Evolutionary conservation across 2,113 vertebrate species (phyloP).

Genomic region (Rana temporaria): DNA sequence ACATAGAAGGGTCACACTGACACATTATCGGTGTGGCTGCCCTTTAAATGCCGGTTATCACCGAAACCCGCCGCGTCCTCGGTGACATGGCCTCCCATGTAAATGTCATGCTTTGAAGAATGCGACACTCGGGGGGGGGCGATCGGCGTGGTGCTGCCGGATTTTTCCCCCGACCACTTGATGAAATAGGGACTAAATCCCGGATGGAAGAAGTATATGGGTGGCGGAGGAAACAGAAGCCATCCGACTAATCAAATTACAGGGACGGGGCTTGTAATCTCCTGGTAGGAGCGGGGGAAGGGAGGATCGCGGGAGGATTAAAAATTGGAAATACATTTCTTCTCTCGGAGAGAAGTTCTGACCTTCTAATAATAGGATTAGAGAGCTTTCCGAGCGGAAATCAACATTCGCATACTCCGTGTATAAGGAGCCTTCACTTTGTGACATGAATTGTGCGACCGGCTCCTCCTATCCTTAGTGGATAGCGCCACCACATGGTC

Average conservation of each 20-base stretch:
- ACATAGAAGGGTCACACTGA: too few relatives aligned
- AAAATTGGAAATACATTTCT: slow-evolving; percentile 57
- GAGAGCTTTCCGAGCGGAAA: slow-evolving; percentile 58
- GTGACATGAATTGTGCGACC: slow-evolving; percentile 36
- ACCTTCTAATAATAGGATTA: slow-evolving; percentile 58
- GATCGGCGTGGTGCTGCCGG: neutral
- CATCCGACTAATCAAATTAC: slow-evolving; percentile 51
- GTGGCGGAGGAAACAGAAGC: slow-evolving; percentile 47
- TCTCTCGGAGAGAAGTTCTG: slow-evolving; percentile 54
- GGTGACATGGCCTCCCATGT: too few relatives aligned
- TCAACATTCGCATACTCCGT: slow-evolving; percentile 55
- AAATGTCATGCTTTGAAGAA: too few relatives aligned
- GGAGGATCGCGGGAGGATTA: slow-evolving; percentile 55
- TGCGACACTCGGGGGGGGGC: too few relatives aligned
- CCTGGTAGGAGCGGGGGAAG: slow-evolving; percentile 37
- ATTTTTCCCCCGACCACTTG: slow-evolving; percentile 25
- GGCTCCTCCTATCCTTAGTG: neutral
- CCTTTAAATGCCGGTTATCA: too few relatives aligned
- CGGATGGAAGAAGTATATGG: slow-evolving; percentile 21
- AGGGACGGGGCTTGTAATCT: slow-evolving; percentile 51
- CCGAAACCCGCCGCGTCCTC: too few relatives aligned
- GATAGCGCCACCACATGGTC: slow-evolving; percentile 37
- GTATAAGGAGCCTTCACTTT: slow-evolving; percentile 38
- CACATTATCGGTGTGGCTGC: too few relatives aligned
- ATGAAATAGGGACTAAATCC: neutral